phyloP scores from a whole-genome alignment of 2,797 vertebrate species.

The Myotis daubentonii region DNA sequence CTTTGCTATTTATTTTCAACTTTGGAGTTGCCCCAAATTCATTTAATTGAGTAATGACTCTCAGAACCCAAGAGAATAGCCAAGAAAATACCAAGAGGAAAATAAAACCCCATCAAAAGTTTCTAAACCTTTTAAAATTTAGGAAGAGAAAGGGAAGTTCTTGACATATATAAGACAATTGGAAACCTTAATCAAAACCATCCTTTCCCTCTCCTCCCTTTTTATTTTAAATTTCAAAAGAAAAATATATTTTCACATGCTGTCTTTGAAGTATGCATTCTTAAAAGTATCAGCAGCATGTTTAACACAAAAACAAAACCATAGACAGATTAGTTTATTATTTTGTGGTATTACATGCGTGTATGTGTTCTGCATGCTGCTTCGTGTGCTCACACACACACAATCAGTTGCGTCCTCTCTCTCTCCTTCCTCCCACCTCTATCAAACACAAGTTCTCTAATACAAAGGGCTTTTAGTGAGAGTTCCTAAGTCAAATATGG shows the following conservation, averaged over 20 bases:
- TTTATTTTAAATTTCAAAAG: constrained; percentile 65
- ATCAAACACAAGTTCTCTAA: constrained; percentile 42
- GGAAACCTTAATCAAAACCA: constrained; percentile 76
- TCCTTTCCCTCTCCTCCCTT: neutral
- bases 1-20: constrained; percentile 51
- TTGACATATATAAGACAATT: constrained; percentile 59
- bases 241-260: constrained; percentile 30
- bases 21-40: neutral
- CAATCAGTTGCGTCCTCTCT: neutral
- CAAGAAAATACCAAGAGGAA: neutral
- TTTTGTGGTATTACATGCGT: constrained; percentile 25
- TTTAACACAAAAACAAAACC: constrained; percentile 44
- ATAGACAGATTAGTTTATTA: constrained; percentile 36
- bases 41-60: constrained; percentile 2
- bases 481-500: constrained; percentile 36
- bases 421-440: neutral
- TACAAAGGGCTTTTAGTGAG: neutral
- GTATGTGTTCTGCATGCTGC: neutral
- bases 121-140: constrained; percentile 45
- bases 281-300: constrained; percentile 15
- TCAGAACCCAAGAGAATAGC: neutral
- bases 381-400: neutral
- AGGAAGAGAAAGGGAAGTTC: constrained; percentile 6
- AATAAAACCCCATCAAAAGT: constrained; percentile 39
- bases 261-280: constrained; percentile 12